These are phyloP conservation scores for Philaenus spumarius DNA, from an alignment of 1,140 invertebrate genomes.

Conservation along the genomic window DNA sequence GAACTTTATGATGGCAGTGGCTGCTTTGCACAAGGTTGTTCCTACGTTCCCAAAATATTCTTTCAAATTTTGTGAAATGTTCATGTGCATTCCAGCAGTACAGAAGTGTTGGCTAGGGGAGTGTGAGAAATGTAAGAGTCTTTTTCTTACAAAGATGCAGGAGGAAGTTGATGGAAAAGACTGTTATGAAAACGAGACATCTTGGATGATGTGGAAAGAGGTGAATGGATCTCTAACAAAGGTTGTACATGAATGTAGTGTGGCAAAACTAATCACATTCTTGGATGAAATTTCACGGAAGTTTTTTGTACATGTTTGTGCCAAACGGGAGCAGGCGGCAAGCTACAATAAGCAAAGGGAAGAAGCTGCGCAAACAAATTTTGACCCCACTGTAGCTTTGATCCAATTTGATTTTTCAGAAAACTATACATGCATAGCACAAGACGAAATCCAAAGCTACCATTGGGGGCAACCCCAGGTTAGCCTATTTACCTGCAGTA, in stretches of 20 bases:
- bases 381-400: too few species aligned
- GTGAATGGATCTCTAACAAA: background rate
- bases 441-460: too few species aligned
- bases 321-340: too few species aligned
- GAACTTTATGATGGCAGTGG: too few species aligned
- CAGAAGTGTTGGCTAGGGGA: background rate
- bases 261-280: background rate
- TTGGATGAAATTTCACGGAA: background rate
- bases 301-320: too few species aligned
- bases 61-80: background rate
- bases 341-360: too few species aligned
- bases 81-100: background rate
- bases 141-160: background rate
- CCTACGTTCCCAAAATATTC: background rate
- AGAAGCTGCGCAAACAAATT: too few species aligned
- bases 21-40: too few species aligned
- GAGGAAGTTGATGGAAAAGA: background rate
- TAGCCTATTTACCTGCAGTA: background rate
- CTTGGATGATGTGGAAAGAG: background rate
- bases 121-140: background rate
- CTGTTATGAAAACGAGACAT: background rate
- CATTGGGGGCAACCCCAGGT: too few species aligned
- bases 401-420: too few species aligned
- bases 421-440: too few species aligned
- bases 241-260: background rate